Base-by-base conservation (phyloP, 2,888 invertebrate genomes). In the Choristoneura rosaceana region DNA sequence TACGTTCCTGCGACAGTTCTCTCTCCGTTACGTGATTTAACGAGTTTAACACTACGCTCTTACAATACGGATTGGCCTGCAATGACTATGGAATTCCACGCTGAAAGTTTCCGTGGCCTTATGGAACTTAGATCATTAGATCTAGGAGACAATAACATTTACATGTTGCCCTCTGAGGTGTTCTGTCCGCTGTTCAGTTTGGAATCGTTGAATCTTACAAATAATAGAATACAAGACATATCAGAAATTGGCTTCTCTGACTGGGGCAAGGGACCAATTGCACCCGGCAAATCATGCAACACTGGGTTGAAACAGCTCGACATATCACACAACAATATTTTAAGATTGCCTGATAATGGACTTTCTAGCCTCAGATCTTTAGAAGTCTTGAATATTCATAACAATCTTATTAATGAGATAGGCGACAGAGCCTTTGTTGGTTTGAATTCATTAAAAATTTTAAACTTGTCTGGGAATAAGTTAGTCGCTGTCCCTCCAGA, bases 401-500 rank as follows among this genome's bases (percentile, higher is more conserved):
- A 97, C 87, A 98, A 98, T 88, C 95, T 95, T 79, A 95, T 98
- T 80, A 95, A 96, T 75, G 96, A 96, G 79, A 95, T 97, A 77
- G 96, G 96, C 59, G 97, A 97, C 85, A 94, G 96, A 79, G 96
- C 97, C 65, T 95, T 98, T 78, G 95, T 95, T 74, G 97, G 97
- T 76, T 91, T 98, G 78, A 95, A 92, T 79, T 95, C 96, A 77
- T 92, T 98, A 81, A 95, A 95, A 85, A 95, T 95, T 80, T 91
- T 98, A 63, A 97, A 98, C 91, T 92, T 98, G 85, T 97, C 97
- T 12, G 96, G 96, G 85, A 98, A 98, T 93, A 95, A 96, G 84
- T 94, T 98, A 82, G 96, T 96, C 65, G 96, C 96, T 60, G 95
- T 98, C 79, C 97, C 98, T 65, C 96, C 97, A 25, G 96, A 97